Evolutionary conservation across 1,140 invertebrate genomes (phyloP).

Genomic region (Apolygus lucorum): DNA sequence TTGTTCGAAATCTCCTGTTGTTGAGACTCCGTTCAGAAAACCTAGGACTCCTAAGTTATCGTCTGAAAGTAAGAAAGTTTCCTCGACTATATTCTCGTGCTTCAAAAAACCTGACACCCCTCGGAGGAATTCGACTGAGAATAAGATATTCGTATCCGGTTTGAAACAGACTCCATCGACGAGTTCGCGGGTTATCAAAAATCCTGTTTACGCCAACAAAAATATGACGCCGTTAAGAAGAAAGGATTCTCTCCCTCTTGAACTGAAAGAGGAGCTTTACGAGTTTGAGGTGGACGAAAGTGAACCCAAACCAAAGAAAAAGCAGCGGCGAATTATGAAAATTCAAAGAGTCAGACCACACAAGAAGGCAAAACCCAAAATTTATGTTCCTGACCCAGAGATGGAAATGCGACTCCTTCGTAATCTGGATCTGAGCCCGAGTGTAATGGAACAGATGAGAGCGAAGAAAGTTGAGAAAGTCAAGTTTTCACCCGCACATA

Average conservation of each 20-base stretch:
- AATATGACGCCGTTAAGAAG: background rate
- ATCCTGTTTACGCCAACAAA: background rate
- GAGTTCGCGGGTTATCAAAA: background rate
- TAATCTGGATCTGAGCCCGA: background rate
- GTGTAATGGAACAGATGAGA: background rate
- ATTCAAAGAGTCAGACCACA: conserved; percentile 11
- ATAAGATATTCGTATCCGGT: background rate
- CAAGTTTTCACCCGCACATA: background rate
- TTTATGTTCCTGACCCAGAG: background rate
- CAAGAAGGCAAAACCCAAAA: background rate
- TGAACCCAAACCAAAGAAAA: conserved; percentile 20
- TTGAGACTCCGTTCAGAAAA: background rate
- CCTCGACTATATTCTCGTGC: background rate
- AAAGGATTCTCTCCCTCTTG: background rate
- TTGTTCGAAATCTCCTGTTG: background rate
- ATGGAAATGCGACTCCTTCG: background rate
- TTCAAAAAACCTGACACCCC: conserved; percentile 9
- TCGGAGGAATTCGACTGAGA: background rate
- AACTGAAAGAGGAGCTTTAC: conserved; percentile 16
- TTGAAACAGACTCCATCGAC: background rate
- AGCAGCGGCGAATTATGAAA: conserved; percentile 8
- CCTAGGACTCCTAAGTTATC: background rate
- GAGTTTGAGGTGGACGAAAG: conserved; percentile 26
- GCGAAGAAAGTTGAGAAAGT: background rate
- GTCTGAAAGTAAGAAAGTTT: background rate